A percentile compares a stretch with the other conserved stretches of the same genome.
phyloP scores from a whole-genome alignment of 2,888 invertebrate species.

The Lottia scabra region DNA sequence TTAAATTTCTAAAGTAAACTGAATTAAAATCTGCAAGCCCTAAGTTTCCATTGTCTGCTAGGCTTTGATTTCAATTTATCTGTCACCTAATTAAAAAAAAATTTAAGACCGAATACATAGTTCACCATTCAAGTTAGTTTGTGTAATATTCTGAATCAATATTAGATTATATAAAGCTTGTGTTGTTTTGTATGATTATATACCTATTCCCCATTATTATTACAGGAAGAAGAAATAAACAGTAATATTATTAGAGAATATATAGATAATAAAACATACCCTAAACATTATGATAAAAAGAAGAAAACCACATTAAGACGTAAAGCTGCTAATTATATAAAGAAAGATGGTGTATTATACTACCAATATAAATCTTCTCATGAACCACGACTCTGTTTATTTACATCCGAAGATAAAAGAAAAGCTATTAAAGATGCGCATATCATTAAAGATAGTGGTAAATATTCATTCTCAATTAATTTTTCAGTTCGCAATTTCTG shows the following conservation, averaged over 20 bases:
- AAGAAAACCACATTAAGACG: slow-evolving; percentile 35
- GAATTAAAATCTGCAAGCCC: too few species aligned
- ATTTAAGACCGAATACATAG: too few species aligned
- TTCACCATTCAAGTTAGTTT: too few species aligned
- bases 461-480: neutral
- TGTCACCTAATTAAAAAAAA: too few species aligned
- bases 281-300: slow-evolving; percentile 25
- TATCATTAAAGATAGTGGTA: slow-evolving; percentile 25
- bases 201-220: too few species aligned
- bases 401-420: slow-evolving; percentile 33
- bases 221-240: slow-evolving; percentile 28
- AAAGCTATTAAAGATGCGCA: slow-evolving; percentile 38
- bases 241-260: slow-evolving; percentile 43
- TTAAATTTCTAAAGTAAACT: too few species aligned
- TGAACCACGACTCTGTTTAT: slow-evolving; percentile 30
- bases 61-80: too few species aligned
- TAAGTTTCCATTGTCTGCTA: too few species aligned
- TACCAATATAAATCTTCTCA: slow-evolving; percentile 26
- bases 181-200: too few species aligned
- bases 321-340: slow-evolving; percentile 40
- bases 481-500: too few species aligned
- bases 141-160: too few species aligned
- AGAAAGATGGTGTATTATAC: slow-evolving; percentile 37
- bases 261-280: slow-evolving; percentile 36
- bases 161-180: too few species aligned